Percentiles rank a stretch among this genome's conserved stretches.
These are phyloP conservation scores for Serrognathus titanus DNA, from an alignment of 2,888 invertebrate genomes.

Conservation along the genomic window DNA sequence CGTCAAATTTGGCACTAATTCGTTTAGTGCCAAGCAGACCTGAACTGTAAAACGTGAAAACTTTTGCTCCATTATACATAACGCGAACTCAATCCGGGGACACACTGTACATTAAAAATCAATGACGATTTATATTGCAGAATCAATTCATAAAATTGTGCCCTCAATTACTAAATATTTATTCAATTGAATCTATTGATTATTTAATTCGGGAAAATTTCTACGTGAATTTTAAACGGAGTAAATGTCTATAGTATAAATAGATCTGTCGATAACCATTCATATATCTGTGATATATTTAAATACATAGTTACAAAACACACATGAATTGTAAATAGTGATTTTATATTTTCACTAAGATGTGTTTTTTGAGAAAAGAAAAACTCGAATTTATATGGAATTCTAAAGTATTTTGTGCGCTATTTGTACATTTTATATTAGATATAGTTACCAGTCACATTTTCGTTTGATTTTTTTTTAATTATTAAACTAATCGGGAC, in stretches of 20 bases:
- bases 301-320: constrained; percentile 30
- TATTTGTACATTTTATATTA: constrained; percentile 22
- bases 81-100: no score
- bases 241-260: constrained; percentile 16
- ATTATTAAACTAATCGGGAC: neutral
- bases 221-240: constrained; percentile 1
- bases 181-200: no score
- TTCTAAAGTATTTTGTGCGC: constrained; percentile 1
- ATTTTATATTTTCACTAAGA: constrained; percentile 20
- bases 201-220: no score
- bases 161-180: no score
- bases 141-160: no score
- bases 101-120: no score
- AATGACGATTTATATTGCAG: no score
- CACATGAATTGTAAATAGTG: constrained; percentile 21
- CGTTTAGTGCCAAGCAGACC: no score
- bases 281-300: constrained; percentile 36
- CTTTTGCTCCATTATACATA: no score
- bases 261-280: constrained; percentile 27
- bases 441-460: constrained; percentile 29
- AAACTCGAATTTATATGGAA: constrained; percentile 5
- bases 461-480: neutral
- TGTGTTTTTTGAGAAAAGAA: neutral
- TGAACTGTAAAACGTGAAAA: no score
- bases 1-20: no score